A percentile compares a stretch with the other conserved stretches of the same genome.
Conservation (phyloP, 2,113 vertebrate genomes). For the Prolemur simus region DNA sequence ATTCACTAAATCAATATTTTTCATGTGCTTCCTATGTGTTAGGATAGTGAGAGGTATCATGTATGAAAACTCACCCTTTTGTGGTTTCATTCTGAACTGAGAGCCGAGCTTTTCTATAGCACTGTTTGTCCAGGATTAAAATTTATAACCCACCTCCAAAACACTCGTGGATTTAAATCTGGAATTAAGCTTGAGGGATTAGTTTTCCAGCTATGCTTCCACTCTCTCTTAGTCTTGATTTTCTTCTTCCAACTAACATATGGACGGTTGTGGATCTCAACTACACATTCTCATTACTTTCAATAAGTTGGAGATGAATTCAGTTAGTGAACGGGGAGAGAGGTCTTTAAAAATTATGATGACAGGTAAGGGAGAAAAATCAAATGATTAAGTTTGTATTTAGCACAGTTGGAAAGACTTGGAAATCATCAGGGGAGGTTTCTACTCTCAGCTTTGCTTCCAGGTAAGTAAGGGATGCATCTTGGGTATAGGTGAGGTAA, state of each 20-base stretch:
- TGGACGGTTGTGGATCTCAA: neutral
- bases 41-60: neutral
- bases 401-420: constrained; percentile 46
- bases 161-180: neutral
- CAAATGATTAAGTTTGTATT: constrained; percentile 41
- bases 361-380: constrained; percentile 32
- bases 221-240: neutral
- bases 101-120: neutral
- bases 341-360: neutral
- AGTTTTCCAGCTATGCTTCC: neutral
- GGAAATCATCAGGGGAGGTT: constrained; percentile 36
- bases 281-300: neutral
- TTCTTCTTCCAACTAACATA: neutral
- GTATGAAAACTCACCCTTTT: neutral
- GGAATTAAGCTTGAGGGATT: constrained; percentile 9
- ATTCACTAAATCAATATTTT: constrained; percentile 1
- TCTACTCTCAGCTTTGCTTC: constrained; percentile 51
- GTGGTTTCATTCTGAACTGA: neutral
- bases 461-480: neutral
- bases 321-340: neutral
- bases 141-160: constrained; percentile 10
- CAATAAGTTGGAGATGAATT: neutral
- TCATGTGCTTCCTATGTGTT: neutral
- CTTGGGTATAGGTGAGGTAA: neutral
- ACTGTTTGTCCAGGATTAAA: neutral